Evolutionary conservation across 2,797 vertebrate species (phyloP).

Genomic region (Pteronotus mesoamericanus): DNA sequence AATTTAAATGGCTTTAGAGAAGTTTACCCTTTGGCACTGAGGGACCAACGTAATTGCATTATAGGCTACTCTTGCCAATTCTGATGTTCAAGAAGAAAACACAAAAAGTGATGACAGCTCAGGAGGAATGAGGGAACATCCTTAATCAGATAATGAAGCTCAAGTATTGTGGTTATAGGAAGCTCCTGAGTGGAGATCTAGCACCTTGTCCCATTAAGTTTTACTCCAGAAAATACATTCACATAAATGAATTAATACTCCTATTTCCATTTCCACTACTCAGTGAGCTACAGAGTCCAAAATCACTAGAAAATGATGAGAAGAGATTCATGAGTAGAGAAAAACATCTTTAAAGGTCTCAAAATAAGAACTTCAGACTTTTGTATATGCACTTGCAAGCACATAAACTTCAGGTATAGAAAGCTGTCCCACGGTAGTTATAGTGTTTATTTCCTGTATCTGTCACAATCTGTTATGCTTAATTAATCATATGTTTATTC

Average conservation of each 20-base stretch:
- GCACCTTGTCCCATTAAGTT: not conserved
- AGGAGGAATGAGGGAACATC: not conserved
- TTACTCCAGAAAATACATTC: not conserved
- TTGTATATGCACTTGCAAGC: not conserved
- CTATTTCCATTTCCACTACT: not conserved
- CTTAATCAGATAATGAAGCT: not conserved
- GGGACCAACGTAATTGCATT: not conserved
- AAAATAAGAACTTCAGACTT: not conserved
- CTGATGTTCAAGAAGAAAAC: constrained; percentile 4
- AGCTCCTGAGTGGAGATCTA: not conserved
- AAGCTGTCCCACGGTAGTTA: not conserved
- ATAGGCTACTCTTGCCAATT: not conserved
- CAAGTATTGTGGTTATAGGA: not conserved
- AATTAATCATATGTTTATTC: not conserved
- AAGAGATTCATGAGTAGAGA: not conserved
- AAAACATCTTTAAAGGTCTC: not conserved
- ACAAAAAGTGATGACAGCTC: not conserved
- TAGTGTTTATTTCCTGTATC: not conserved
- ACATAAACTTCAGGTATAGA: not conserved
- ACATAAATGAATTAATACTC: not conserved
- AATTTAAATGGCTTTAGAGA: constrained; percentile 27
- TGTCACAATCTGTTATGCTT: not conserved
- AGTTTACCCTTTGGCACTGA: not conserved
- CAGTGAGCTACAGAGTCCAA: not conserved
- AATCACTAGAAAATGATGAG: not conserved